Base-by-base conservation (phyloP, 1,140 invertebrate species). In the Adoxophyes honmai region DNA sequence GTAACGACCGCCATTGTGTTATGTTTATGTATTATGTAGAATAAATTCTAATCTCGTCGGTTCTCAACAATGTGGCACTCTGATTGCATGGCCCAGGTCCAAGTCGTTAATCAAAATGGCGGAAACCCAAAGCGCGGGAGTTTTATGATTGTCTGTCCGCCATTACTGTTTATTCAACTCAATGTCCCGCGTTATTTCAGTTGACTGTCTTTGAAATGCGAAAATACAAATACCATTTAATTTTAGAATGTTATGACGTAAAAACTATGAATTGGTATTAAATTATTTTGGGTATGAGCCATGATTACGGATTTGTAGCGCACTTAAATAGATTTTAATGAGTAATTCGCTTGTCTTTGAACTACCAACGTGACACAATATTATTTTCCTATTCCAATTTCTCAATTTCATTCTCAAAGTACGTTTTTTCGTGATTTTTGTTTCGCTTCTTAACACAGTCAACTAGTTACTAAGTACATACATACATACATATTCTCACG, bases 81-180 rank as follows among this genome's bases (percentile, higher is more conserved):
- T 59, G 53, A 55, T 65, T 63, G 72, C 52, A 81, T 86, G 81
- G 76, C 62, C 36, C 57, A 39, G 48, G 44, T 78, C 81, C 81
- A 86, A 84, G 57, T 73, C 66, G 68, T 82, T 73, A 81, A 86
- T 84, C 73, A 82, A 63, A 68, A 83, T 84, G 73, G 75, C 71
- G 76, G 75, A 79, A 78, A 75, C 70, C 62, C 56, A 61, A 48
- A 68, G 71, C 70, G 72, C 73, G 69, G 66, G 73, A 81, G 72
- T 82, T 82, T 81, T 86, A 83, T 74, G 76, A 78, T 79, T 75
- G 65, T 73, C 70, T 66, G 55, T 37, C 35, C 57, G 62, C 59
- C 52, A 64, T 57, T 59, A 73, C 73, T 73, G 70, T 73, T 73
- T 72, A 68, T 76, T 68, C 59, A 37, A 61, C 56, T 51, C 54